phyloP scores from a whole-genome alignment of 2,888 invertebrate species.

The Lochmaea capreae region DNA sequence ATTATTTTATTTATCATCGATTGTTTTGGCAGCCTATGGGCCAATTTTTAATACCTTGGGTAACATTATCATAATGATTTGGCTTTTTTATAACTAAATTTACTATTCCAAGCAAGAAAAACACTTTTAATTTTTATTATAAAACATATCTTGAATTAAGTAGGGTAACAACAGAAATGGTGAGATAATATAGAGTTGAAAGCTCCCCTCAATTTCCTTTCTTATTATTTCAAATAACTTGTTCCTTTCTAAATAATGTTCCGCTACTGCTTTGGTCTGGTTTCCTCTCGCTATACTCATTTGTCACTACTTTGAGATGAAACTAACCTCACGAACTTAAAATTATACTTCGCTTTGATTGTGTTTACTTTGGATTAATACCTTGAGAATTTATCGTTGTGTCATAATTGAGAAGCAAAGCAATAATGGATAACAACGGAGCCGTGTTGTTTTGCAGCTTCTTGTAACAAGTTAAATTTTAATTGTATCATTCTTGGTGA shows the following conservation, averaged over 20 bases:
- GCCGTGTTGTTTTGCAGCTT: constrained; percentile 18
- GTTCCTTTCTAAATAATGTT: not conserved
- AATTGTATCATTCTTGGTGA: not conserved
- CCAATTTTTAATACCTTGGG: too few relatives aligned
- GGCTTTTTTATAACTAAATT: too few relatives aligned
- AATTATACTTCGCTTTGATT: constrained; percentile 56
- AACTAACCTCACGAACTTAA: constrained; percentile 48
- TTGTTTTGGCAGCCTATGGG: too few relatives aligned
- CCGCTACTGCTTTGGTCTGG: not conserved
- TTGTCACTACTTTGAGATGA: constrained; percentile 50
- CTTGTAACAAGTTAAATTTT: not conserved
- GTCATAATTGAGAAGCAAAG: constrained; percentile 29
- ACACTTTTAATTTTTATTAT: too few relatives aligned
- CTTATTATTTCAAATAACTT: not conserved
- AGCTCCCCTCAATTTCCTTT: not conserved
- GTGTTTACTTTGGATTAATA: constrained; percentile 49
- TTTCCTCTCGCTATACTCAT: constrained; percentile 35
- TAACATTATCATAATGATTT: too few relatives aligned
- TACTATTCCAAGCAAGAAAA: too few relatives aligned
- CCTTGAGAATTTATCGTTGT: constrained; percentile 45
- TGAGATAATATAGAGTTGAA: too few relatives aligned
- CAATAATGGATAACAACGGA: constrained; percentile 24
- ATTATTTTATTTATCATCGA: too few relatives aligned
- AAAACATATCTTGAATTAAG: too few relatives aligned
- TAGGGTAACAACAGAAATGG: too few relatives aligned